Evolutionary conservation across 2,888 invertebrate genomes (phyloP), one percentile per base, ranked within the genome.

Genomic region (Busseola fusca): DNA sequence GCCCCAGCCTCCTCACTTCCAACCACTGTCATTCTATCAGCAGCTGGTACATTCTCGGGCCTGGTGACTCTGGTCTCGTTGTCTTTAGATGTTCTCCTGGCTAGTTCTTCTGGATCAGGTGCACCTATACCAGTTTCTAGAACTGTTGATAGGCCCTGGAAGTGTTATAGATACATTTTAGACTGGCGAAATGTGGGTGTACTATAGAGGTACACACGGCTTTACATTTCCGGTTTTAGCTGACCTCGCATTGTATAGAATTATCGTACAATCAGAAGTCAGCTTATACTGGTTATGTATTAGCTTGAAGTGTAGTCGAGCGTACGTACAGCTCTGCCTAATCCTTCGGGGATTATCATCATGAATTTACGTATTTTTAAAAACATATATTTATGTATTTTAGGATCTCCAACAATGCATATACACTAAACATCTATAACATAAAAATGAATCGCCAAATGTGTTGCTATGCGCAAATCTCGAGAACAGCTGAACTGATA

Each of bases 61-160:
- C 3, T 66, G 16, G n/a, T 54, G 10, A 64, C 48, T 63, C 62
- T 78, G 5, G 58, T 58, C 65, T 82, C 74, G 72, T 82, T 42
- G 48, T 88, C 89, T 79, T 89, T 90, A 1, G 81, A 73, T 45
- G 87, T 87, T 54, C 95, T 92, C 78, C 96, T 95, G 0, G 97
- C 98, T 70, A 98, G 87, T 87, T 98, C 97, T 88, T 97, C 97
- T 0, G 98, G 98, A 86, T 98, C 97, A 0, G 98, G 98, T 0
- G 97, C 97, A 5, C 98, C 98, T 50, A 99, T 97, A 21, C 97
- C 96, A 56, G 97, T 97, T 95, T 98, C 98, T 73, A 98, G 90
- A 18, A 98, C 97, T 64, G 97, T 97, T 73, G 96, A 96, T 72
- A 98, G 94, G 5, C 98, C 98, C 93, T 98, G 97, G 18, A 66